Evolutionary conservation across 2,888 invertebrate genomes (phyloP).

Genomic region (Cataglyphis albicans): DNA sequence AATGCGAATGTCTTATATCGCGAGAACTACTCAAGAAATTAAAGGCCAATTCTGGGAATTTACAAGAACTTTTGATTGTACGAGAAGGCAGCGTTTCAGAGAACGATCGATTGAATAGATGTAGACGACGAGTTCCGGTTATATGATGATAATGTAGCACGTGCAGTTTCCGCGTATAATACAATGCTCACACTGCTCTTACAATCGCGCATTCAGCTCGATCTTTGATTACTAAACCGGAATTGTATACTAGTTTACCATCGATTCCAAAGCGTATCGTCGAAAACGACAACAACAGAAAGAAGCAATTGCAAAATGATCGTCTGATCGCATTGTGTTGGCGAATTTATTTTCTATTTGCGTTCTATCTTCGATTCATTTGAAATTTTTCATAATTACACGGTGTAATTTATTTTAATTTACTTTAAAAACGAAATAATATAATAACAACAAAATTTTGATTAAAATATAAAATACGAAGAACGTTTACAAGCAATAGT

Average conservation of each 20-base stretch:
- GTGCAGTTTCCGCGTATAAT: not conserved
- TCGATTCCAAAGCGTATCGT: not conserved
- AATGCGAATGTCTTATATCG: constrained; percentile 38
- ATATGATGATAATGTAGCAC: not conserved
- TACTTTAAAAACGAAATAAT: not conserved
- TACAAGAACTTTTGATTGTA: constrained; percentile 49
- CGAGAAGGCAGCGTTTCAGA: constrained; percentile 38
- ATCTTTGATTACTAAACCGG: not conserved
- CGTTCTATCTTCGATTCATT: not conserved
- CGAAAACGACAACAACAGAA: not conserved
- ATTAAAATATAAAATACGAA: not conserved
- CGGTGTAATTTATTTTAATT: not conserved
- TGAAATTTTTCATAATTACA: not conserved
- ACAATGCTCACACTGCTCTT: not conserved
- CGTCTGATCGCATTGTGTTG: not conserved
- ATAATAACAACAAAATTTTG: not conserved
- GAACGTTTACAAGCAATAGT: not conserved
- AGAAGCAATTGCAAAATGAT: not conserved
- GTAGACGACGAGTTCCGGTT: constrained; percentile 41
- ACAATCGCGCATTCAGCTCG: constrained; percentile 1
- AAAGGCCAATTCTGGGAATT: constrained; percentile 53
- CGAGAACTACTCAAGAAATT: constrained; percentile 44
- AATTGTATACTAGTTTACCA: not conserved
- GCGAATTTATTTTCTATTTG: not conserved
- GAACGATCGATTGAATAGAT: constrained; percentile 29